A percentile compares a stretch with the other conserved stretches of the same genome.
Evolutionary conservation across 1,140 invertebrate species (phyloP).

Genomic region (Zaprionus lachaisei): DNA sequence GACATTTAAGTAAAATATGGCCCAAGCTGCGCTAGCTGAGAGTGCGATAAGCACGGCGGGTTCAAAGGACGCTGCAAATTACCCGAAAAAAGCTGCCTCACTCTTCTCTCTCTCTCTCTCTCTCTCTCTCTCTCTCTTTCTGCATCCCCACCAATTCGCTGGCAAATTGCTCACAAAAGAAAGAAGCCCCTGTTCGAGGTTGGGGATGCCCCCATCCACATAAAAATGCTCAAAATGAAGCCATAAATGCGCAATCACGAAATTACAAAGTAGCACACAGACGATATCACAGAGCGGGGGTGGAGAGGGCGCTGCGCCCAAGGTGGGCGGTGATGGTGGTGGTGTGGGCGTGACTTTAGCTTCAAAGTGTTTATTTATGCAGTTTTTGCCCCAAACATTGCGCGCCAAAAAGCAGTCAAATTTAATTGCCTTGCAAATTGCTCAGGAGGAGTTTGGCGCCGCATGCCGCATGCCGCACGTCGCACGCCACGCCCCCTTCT

Average conservation of each 20-base stretch:
- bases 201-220: too few relatives aligned
- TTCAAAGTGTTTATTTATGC: constrained; percentile 79
- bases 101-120: too few relatives aligned
- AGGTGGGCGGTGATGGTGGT: background rate
- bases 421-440: constrained; percentile 81
- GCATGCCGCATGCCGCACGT: background rate
- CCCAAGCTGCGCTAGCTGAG: constrained; percentile 61
- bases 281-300: constrained; percentile 1
- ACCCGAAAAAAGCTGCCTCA: constrained; percentile 51
- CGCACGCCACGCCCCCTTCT: background rate
- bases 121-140: too few relatives aligned
- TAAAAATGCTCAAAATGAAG: constrained; percentile 80
- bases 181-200: background rate
- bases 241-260: constrained; percentile 83
- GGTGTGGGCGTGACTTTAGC: constrained; percentile 12
- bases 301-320: background rate
- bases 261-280: constrained; percentile 64
- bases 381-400: constrained; percentile 59
- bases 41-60: constrained; percentile 59
- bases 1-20: constrained; percentile 79
- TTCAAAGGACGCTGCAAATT: constrained; percentile 75
- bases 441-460: constrained; percentile 15
- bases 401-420: constrained; percentile 68
- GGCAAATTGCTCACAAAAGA: constrained; percentile 45
- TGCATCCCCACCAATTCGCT: background rate